Evolutionary conservation across 2,797 vertebrate genomes (phyloP), one percentile per base, ranked within the genome.

Genomic region (Gallinago stenura): DNA sequence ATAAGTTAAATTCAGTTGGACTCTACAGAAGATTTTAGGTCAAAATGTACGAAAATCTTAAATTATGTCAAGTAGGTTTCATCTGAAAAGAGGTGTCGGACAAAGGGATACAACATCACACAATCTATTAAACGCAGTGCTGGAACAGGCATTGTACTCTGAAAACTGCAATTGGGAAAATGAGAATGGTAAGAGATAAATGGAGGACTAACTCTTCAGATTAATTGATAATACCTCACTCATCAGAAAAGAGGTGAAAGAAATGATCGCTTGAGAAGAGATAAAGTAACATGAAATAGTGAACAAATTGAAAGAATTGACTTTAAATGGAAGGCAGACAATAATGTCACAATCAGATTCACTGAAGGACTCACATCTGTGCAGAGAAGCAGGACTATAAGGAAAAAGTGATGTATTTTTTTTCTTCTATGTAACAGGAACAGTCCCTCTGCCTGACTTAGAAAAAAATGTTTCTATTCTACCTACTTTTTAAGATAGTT

Each of bases 181-280:
- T 0, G 2, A 83, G 69, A 89, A 78, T 26, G 31, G 24, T 8
- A 50, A 89, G 64, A 56, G 18, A 68, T 73, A 93, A 95, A 91
- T 46, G 88, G 72, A 86, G 64, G 19, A 73, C 48, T 87, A 37
- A 61, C 62, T 93, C 65, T 95, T 92, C 83, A 91, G 93, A 91
- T 94, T 95, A 95, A 96, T 87, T 96, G 93, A 91, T 94, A 93
- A 94, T 58, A 57, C 18, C 54, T 84, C 39, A 39, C 30, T 90
- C 56, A 76, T 56, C 60, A 95, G 46, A 80, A 82, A 89, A 94
- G 46, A 66, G 28, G 54, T 70, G 77, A 91, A 94, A 89, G 43
- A 93, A 95, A 81, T 54, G 15, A 94, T 91, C 45, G 73, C 43
- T 71, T 77, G 54, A 96, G 45, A 88, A 71, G 28, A 94, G 33